Base-by-base conservation (phyloP, 2,113 vertebrate genomes). In the Oryzias celebensis region DNA sequence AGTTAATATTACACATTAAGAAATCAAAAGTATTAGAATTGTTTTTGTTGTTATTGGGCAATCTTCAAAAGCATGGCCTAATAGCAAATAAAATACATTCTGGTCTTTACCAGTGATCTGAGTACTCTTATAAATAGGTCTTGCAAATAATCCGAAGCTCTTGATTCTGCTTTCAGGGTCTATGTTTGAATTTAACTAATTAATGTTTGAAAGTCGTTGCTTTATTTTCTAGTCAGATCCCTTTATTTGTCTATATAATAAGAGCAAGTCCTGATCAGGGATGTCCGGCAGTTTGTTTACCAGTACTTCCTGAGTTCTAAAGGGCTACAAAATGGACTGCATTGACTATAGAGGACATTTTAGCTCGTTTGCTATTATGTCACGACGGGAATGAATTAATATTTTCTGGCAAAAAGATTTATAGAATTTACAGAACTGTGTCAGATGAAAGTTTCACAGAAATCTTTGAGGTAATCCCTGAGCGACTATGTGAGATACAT, bases 301-400 rank as follows among this genome's bases (percentile, higher is more conserved):
- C 65, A 77, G 79, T 84, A 86, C 76, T 82, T 87, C 64, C 78
- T 77, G 78, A 80, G 81, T 83, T 84, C 70, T 52, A 78, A 90
- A 90, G 89, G 89, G 89, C 89, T 90, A 90, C 76, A 73, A 79
- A 86, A 86, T 26, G 77, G 73, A 79, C 66, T 73, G 66, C 1
- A 0, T 42, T 52, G 81, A 82, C 52, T 53, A 71, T 66, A 77
- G 57, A 58, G 65, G 71, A 62, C 73, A 75, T 76, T 61, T 77
- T 58, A 64, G 64, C 42, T 68, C 46, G 71, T 51, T 20, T 20
- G 62, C 56, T 68, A 10, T 63, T 75, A 58, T 48, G 58, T 78
- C 80, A 70, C 75, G 54, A 24, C 68, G 73, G 81, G 75, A 72
- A 82, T 26, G 26, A 76, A 65, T 73, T 68, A 68, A 68, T 71